These are phyloP conservation scores for Pituophis catenifer DNA, from an alignment of 2,113 vertebrate species.

Conservation along the genomic window DNA sequence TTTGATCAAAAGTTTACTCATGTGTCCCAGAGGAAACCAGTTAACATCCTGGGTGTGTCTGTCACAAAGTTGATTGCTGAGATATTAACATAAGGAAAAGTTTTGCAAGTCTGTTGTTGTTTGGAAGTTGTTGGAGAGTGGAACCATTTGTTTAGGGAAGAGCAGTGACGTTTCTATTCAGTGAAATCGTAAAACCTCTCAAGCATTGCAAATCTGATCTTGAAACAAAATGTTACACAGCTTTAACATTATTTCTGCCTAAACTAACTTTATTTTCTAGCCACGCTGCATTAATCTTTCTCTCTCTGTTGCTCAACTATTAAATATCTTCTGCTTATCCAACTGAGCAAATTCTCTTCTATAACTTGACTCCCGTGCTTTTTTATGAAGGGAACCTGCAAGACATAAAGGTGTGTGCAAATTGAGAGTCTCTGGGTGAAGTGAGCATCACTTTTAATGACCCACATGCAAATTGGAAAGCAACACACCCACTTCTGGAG, in stretches of 20 bases:
- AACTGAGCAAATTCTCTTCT: neutral
- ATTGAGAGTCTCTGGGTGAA: neutral
- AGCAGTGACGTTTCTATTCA: neutral
- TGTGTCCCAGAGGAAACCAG: conserved; percentile 40
- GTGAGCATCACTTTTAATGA: conserved; percentile 3
- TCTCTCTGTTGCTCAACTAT: neutral
- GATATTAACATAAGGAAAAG: conserved; percentile 21
- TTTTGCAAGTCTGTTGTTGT: neutral
- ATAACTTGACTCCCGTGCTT: neutral
- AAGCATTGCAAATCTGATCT: neutral
- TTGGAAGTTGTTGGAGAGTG: neutral
- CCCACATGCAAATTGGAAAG: conserved; percentile 2
- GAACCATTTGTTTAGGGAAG: neutral
- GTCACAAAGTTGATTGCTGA: conserved; percentile 48
- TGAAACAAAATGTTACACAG: neutral
- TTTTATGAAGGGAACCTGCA: neutral
- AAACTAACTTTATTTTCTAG: neutral
- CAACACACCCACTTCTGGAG: neutral
- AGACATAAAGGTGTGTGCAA: neutral
- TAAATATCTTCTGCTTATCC: neutral
- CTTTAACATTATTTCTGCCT: neutral
- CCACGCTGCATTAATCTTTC: too few species aligned
- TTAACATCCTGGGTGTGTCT: conserved; percentile 49
- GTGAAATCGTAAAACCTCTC: neutral
- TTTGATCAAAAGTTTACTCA: conserved; percentile 37